phyloP scores from a whole-genome alignment of 2,113 vertebrate genomes.

The Festucalex cinctus region DNA sequence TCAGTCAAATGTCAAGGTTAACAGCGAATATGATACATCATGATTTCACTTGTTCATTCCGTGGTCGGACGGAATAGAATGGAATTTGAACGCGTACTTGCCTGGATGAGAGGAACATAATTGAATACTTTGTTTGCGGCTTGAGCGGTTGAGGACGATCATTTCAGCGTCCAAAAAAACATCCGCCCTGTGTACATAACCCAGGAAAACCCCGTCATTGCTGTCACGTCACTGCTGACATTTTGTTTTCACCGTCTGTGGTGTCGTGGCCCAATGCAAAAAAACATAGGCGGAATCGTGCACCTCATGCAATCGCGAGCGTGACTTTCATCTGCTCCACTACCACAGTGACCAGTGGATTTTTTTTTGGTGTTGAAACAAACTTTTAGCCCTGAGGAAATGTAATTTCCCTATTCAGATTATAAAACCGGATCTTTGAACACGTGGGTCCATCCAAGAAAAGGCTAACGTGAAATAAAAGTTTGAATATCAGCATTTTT shows the following conservation, averaged over 20 bases:
- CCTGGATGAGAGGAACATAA: conserved; percentile 6
- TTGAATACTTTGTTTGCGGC: conserved; percentile 19
- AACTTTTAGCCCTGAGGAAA: not conserved
- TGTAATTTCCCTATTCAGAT: not conserved
- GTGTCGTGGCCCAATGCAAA: conserved; percentile 36
- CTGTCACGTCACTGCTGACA: conserved; percentile 26
- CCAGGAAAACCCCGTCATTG: conserved; percentile 64
- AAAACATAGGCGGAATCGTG: conserved; percentile 28
- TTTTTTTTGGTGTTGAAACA: conserved; percentile 1
- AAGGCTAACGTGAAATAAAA: not conserved
- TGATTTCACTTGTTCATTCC: not conserved
- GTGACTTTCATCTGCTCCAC: conserved; percentile 30
- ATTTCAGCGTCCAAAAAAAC: conserved; percentile 37
- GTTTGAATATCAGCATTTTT: too few species aligned
- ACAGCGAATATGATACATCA: not conserved
- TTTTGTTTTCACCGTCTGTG: conserved; percentile 22
- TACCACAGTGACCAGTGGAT: conserved; percentile 28
- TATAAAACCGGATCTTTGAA: not conserved
- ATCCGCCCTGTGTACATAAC: conserved; percentile 32
- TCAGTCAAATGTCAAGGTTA: not conserved
- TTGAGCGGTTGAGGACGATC: conserved; percentile 11
- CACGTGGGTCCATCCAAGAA: not conserved
- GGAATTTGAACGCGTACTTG: not conserved
- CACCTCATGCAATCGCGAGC: conserved; percentile 27
- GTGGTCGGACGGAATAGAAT: not conserved